Evolutionary conservation across 2,888 invertebrate species (phyloP), one percentile per base, ranked within the genome.

Genomic region (Oscheius sp.): DNA sequence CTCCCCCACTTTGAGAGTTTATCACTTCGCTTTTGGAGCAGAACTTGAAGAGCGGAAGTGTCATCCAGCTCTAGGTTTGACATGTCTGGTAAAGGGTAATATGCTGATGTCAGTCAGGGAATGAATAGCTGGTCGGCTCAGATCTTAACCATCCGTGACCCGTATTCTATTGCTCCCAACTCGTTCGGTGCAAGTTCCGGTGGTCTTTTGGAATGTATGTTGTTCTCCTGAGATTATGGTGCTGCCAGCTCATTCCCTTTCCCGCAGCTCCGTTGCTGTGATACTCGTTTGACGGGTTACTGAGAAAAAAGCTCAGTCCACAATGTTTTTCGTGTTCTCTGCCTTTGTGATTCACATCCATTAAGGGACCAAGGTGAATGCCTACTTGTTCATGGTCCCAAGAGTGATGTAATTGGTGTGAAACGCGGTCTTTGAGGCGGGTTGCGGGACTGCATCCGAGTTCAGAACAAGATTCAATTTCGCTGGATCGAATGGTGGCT

Each of bases 401-500:
- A 33, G 55, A 55, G 34, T 55, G 55, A 55, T 55, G 55, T 55
- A 55, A 55, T 55, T 55, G 55, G 55, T 55, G 55, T 55, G 55
- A 55, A 55, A 55, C 55, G 33, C 34, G 55, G 55, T 55, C 55
- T 55, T 55, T 55, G 55, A 55, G 37, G 55, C 55, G 37, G 55
- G n/a, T 55, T 31, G 55, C 33, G 34, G 42, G 34, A 55, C 37
- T 48, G 20, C 23, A n/a, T 34, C 55, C 55, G 55, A 55, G 55
- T 55, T 55, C 29, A 25, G 52, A 52, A 34, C 61, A 45, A 61
- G 61, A 61, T 61, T 61, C 45, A 61, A 61, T 61, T 61, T 61
- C 61, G 61, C 57, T 57, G 37, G 34, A 45, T 45, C 61, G 61
- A 61, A 61, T 61, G 61, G 61, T 61, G 61, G 29, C 61, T 61